These are phyloP conservation scores for Gouania willdenowi DNA, from an alignment of 2,797 vertebrate species.

Conservation along the genomic window DNA sequence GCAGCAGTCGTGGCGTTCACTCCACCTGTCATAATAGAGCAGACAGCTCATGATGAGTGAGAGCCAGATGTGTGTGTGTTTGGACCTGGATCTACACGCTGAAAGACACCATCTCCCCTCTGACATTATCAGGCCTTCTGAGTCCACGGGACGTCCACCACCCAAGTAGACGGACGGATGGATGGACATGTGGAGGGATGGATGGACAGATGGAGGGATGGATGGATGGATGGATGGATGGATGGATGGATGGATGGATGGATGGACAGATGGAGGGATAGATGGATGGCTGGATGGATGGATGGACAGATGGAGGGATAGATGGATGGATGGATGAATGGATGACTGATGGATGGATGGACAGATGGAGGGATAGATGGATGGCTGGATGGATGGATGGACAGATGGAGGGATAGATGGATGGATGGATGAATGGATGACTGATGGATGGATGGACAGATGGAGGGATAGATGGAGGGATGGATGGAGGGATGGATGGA, in stretches of 20 bases:
- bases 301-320: too few relatives aligned
- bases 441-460: background rate
- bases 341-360: too few relatives aligned
- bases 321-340: too few relatives aligned
- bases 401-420: background rate
- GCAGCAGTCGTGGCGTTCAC: slow-evolving; percentile 51
- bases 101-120: slow-evolving; percentile 77
- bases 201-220: too few relatives aligned
- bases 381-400: too few relatives aligned
- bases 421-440: background rate
- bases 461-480: too few relatives aligned
- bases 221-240: slow-evolving; percentile 10
- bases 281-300: too few relatives aligned
- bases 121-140: slow-evolving; percentile 55
- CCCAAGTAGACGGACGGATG: slow-evolving; percentile 61
- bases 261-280: too few relatives aligned
- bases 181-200: slow-evolving; percentile 31
- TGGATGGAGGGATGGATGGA: too few relatives aligned
- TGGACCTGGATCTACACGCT: slow-evolving; percentile 59
- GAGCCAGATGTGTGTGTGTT: slow-evolving; percentile 16
- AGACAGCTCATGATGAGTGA: slow-evolving; percentile 54
- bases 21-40: slow-evolving; percentile 80
- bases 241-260: too few relatives aligned
- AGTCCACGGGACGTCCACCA: slow-evolving; percentile 64
- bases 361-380: too few relatives aligned